Evolutionary conservation across 2,888 invertebrate genomes (phyloP), one percentile per base, ranked within the genome.

Genomic region (Rotaria socialis): DNA sequence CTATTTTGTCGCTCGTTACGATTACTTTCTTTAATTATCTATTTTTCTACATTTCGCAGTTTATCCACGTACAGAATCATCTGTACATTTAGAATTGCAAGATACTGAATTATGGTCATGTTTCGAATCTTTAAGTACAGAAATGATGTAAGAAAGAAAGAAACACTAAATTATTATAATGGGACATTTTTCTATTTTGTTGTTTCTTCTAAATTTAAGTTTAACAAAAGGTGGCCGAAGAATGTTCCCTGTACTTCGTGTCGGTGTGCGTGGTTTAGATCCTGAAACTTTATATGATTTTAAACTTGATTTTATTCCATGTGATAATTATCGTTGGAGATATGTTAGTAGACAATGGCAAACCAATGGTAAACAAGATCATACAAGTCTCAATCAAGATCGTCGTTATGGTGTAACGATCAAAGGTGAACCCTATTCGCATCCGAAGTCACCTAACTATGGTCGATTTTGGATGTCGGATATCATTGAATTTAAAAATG

Each of bases 331-430:
- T 92, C 94, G 93, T 91, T 97, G 96, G 96, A 97, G 97, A 92
- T 97, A 96, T 92, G 96, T 97, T 50, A 97, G 97, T 90, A 97
- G 97, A 0, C 96, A 97, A 93, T 93, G 96, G 97, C 96, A 96
- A 0, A 95, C 96, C 0, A 96, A 91, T 52, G 96, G 80, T 52
- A 86, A 85, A 56, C 85, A 85, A 50, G 86, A 86, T 55, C 74
- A 27, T 67, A 74, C 75, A 6, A 85, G 35, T 35, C 1, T 35
- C 2, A 67, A 67, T 35, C 67, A 67, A 11, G 67, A 67, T 67
- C 67, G 67, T 67, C 67, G 67, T 27, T 67, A 67, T 35, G 67
- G 67, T 14, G 67, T 67, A 16, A 67, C 67, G 2, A 11, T 96
- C 0, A 97, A 97, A 92, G 96, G 96, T 0, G 97, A 97, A 92